Base-by-base conservation (phyloP, 2,113 vertebrate species). In the Taurulus bubalis region DNA sequence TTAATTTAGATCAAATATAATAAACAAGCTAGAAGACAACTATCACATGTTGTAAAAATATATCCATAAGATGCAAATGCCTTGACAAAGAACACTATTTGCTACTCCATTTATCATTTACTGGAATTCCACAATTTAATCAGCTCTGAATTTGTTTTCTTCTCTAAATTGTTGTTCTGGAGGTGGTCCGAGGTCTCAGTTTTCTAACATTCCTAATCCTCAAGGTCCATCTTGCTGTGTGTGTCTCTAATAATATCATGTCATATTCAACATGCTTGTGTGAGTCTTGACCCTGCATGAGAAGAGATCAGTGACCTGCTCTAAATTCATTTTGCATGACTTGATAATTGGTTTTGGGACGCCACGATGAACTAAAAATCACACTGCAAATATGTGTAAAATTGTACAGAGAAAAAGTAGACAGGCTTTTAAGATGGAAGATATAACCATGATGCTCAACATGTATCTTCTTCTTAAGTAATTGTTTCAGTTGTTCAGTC, bases 281-380 rank as follows among this genome's bases (percentile, higher is more conserved):
- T 76, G 62, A 76, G 11, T 62, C 28, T 62, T 8, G 20, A 58
- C 34, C 12, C 26, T 62, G 24, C 47, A 32, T 24, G 42, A 56
- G 15, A 38, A 30, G 51, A 53, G 51, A 47, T 69, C 45, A 55
- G 60, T 55, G 59, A 68, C 63, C 32, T 78, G 56, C 73, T 60
- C 32, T 65, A 32, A 67, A 80, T 42, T 63, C 10, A 73, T 73
- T 66, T 62, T 40, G 53, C 40, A 69, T 76, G 68, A 64, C 32
- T 72, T 84, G 12, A 73, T 75, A 32, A 79, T 62, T 79, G 63
- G 3, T 72, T 36, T 3, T 75, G 55, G 5, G 12, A 71, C 0
- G 0, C 3, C 62, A 16, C 80, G 20, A 38, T 63, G n/a, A 69
- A 45, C 60, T 68, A 55, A 70, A 3, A 47, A 45, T 49, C n/a